Evolutionary conservation across 1,140 invertebrate genomes (phyloP).

Genomic region (Cydia amplana): DNA sequence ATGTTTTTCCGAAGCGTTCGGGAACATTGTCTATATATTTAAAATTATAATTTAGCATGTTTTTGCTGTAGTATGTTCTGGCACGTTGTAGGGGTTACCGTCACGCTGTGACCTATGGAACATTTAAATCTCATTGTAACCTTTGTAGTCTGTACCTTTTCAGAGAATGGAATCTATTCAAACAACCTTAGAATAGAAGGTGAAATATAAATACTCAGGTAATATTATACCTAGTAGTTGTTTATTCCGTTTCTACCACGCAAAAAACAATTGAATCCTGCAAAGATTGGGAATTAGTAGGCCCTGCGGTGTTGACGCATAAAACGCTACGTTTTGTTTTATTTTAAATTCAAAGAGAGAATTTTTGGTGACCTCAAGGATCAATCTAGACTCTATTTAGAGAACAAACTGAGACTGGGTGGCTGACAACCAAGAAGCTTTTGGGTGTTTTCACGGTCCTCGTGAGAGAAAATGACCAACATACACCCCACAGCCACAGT

Average conservation of each 20-base stretch:
- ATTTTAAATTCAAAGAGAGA: no score
- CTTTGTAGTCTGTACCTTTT: slow-evolving; percentile 2
- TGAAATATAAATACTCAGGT: background rate
- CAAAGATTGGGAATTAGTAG: no score
- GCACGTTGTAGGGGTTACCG: slow-evolving; percentile 10
- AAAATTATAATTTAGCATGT: slow-evolving; percentile 20
- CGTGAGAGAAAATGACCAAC: background rate
- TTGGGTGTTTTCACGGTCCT: background rate
- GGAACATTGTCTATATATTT: slow-evolving; percentile 11
- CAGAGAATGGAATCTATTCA: background rate
- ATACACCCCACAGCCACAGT: background rate
- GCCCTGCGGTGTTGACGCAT: no score
- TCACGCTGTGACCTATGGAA: slow-evolving; percentile 1
- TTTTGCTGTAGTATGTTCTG: background rate
- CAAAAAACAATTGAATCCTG: no score
- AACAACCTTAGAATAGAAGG: background rate
- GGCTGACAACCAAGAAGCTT: no score
- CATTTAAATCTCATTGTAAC: slow-evolving; percentile 13
- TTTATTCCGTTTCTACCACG: background rate
- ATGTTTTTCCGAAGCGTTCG: background rate
- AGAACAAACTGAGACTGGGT: no score
- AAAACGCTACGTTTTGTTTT: no score
- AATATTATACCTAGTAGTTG: background rate
- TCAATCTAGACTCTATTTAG: no score
- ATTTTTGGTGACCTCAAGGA: no score